Evolutionary conservation across 1,140 invertebrate species (phyloP), one percentile per base, ranked within the genome.

Genomic region (Saccostrea glomerata): DNA sequence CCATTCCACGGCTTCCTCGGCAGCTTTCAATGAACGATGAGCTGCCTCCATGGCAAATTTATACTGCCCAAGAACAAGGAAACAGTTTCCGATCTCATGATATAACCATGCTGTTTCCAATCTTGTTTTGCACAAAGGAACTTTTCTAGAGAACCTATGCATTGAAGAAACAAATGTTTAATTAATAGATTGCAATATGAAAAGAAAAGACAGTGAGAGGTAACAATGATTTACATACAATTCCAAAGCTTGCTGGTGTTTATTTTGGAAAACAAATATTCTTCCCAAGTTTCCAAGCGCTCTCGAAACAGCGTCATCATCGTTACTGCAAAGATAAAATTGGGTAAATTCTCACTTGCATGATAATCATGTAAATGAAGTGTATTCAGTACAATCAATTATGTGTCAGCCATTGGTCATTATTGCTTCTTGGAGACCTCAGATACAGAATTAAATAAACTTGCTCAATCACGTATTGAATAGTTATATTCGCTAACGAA

Each of bases 61-160:
- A 84, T 91, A 92, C 36, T 94, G 90, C n/a, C 91, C 92, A 40
- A 94, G 89, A 82, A 94, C 94, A 84, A 95, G 90, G 91, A 94
- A 93, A 89, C 94, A 95, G 82, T 94, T 92, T 0, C 94, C 94
- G 17, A 95, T 94, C 90, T 95, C 94, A 86, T 95, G 94, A 88
- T 93, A 93, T 25, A 95, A 89, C 95, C 95, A 95, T 2, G 94
- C 92, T 15, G 90, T 93, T 89, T 95, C 94, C 12, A 94, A 77
- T 9, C 91, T 85, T n/a, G 89, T 90, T 30, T 89, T 90, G 73
- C 90, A 93, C 36, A 93, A 89, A 25, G 93, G 93, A 11, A 94
- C 88, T 87, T 95, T 95, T 47, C 92, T 84, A 40, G 93, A 91
- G 89, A 93, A 94, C n/a, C 93, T 94, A 54, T 55, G 5, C 40